A percentile compares a stretch with the other conserved stretches of the same genome.
phyloP scores from a whole-genome alignment of 2,113 vertebrate genomes.

The Plectropomus leopardus region DNA sequence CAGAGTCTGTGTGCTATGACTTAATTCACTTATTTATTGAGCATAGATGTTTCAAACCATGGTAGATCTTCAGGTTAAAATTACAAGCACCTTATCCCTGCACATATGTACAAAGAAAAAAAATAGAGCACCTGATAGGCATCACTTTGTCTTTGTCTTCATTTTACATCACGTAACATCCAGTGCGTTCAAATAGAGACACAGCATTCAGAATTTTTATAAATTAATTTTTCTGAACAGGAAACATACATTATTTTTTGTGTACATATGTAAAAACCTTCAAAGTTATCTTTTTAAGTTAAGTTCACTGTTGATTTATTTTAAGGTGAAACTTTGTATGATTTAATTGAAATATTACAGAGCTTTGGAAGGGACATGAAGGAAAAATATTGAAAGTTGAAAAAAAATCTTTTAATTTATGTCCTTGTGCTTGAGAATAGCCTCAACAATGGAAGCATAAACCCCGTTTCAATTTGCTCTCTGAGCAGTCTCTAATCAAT shows the following conservation, averaged over 20 bases:
- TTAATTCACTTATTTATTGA: background rate
- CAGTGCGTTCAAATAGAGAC: background rate
- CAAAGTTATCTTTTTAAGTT: background rate
- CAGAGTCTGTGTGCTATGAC: background rate
- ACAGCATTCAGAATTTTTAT: background rate
- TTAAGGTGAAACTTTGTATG: background rate
- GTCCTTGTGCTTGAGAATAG: too few relatives aligned
- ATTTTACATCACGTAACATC: background rate
- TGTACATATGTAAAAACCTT: constrained; percentile 3
- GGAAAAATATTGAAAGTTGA: too few relatives aligned
- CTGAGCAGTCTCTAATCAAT: too few relatives aligned
- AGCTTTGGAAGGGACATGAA: too few relatives aligned
- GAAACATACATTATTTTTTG: background rate
- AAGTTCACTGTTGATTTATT: background rate
- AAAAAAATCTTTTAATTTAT: too few relatives aligned
- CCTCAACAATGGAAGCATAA: too few relatives aligned
- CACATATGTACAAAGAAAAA: background rate
- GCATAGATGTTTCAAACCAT: background rate
- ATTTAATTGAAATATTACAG: background rate
- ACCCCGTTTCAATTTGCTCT: too few relatives aligned
- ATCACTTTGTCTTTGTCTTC: too few relatives aligned
- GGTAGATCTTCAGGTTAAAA: background rate
- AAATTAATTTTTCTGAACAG: background rate
- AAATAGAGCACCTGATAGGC: background rate
- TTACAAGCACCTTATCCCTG: background rate